Conservation (phyloP, 2,113 vertebrate species). For the Nymphicus hollandicus region DNA sequence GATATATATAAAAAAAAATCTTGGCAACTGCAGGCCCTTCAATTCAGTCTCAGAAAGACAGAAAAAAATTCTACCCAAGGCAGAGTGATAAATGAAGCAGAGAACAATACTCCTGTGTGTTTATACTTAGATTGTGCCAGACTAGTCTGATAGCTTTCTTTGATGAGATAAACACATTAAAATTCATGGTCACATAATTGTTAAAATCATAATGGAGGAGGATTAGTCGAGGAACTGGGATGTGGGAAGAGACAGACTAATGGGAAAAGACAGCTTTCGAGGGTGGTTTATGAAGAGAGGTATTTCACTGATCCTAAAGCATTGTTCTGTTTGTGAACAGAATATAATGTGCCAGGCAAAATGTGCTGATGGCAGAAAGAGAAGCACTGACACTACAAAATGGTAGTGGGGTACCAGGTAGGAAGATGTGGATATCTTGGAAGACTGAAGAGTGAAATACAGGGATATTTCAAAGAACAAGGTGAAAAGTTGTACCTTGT, state of each 20-base stretch:
- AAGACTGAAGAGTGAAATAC: neutral
- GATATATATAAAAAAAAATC: neutral
- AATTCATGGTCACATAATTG: neutral
- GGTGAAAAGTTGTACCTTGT: neutral
- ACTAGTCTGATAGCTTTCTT: neutral
- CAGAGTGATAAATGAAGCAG: neutral
- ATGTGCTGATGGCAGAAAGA: neutral
- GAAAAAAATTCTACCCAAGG: neutral
- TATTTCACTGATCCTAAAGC: neutral
- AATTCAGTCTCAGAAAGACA: neutral
- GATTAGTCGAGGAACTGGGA: neutral
- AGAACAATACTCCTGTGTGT: neutral
- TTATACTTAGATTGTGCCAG: neutral
- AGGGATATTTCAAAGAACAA: neutral
- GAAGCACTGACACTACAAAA: fast-evolving
- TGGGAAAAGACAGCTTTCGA: neutral
- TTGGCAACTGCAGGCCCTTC: neutral
- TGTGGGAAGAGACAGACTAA: neutral
- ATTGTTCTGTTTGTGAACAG: neutral
- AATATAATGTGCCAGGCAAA: neutral
- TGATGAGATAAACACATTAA: neutral
- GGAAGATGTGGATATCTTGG: neutral
- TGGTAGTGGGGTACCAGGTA: neutral
- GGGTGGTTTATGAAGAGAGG: neutral
- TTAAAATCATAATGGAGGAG: neutral